Percentiles rank a stretch among this genome's conserved stretches.
phyloP scores from a whole-genome alignment of 2,888 invertebrate genomes.

The Boloria selene region DNA sequence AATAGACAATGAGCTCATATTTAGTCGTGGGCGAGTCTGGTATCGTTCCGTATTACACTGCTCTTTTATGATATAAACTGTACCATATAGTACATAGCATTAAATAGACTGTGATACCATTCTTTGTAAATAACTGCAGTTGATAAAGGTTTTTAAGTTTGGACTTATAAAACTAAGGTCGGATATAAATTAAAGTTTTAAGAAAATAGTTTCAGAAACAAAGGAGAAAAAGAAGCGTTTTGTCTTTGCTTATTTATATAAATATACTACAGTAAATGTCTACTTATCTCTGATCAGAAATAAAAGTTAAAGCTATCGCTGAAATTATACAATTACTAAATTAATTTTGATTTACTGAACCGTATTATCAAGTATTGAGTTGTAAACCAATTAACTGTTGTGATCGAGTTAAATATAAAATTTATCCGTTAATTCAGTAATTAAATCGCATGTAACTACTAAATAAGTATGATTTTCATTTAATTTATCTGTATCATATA shows the following conservation, averaged over 20 bases:
- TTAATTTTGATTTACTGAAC: background rate
- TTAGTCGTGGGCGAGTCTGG: slow-evolving; percentile 61
- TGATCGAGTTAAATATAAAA: slow-evolving; percentile 1
- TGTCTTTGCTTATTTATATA: no score
- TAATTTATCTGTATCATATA: background rate
- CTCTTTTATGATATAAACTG: slow-evolving; percentile 2
- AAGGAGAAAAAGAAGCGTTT: no score
- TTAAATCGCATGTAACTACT: background rate
- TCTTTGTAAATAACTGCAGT: no score
- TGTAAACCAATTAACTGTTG: background rate
- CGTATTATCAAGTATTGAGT: background rate
- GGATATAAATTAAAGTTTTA: no score
- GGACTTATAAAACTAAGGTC: no score
- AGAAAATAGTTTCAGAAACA: no score
- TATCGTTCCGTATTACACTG: slow-evolving; percentile 52
- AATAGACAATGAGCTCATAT: slow-evolving; percentile 79
- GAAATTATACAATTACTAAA: no score
- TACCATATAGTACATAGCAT: background rate
- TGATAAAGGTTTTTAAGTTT: no score
- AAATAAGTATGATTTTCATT: background rate
- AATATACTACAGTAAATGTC: no score
- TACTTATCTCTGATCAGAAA: no score
- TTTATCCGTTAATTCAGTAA: background rate
- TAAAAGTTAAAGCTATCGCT: no score
- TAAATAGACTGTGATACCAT: background rate